Base-by-base conservation (phyloP, 2,113 vertebrate genomes). In the Nothobranchius furzeri region DNA sequence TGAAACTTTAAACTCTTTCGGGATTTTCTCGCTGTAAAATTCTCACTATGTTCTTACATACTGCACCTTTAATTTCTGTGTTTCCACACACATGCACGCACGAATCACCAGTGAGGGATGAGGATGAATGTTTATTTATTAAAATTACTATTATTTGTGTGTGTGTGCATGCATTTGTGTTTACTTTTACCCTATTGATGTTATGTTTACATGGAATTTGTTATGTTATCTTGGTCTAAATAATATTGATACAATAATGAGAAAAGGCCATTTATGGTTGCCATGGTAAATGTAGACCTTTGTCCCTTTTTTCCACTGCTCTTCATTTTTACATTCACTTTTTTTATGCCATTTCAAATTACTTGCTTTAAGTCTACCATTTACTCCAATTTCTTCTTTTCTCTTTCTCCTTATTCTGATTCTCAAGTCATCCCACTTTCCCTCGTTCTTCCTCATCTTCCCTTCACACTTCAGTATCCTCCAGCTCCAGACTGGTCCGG, bases 201-300 rank as follows among this genome's bases (percentile, higher is more conserved):
- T 20, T 1, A 20, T 20, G 20, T 20, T 20, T 20, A 20, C 20
- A 20, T 20, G 20, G 20, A 20, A 20, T 20, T 1, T 20, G 20
- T 20, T 20, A 20, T 20, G 20, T 20, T 20, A 20, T 20, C 20
- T 20, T 20, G 20, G 20, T 20, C 20, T 20, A 20, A 20, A 20
- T 20, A 68, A 47, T 51, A 12, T 37, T 58, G 75, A 65, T 64
- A 73, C 42, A 82, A 77, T 70, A 73, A 73, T 60, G 69, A 73
- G 79, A 78, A 84, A 78, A 80, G 65, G 70, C 75, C 68, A 48
- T n/a, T 53, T 52, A 79, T 78, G 86, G 88, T 90, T 90, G 84
- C 87, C 81, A 90, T 91, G 85, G 88, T 76, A 78, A 88, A 78
- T 78, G 76, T 73, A 45, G 43, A 67, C 78, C 87, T 76, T 75